Conservation (phyloP, 2,888 invertebrate species). For the Rhorus exstirpatorius region DNA sequence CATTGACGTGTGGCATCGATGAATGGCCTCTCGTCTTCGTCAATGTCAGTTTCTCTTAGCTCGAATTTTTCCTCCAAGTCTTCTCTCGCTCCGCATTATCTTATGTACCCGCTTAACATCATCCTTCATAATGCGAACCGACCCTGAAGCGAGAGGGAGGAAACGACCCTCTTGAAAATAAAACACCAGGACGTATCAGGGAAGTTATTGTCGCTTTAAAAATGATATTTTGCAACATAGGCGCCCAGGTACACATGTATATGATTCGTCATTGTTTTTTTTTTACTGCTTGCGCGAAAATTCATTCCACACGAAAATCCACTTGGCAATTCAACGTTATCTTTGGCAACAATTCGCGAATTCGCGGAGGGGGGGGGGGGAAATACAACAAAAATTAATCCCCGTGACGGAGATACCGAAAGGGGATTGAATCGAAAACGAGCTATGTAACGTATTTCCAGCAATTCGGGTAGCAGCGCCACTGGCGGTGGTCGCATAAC, state of each 20-base stretch:
- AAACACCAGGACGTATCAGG: background rate
- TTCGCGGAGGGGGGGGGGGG: too few relatives aligned
- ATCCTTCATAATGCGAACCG: background rate
- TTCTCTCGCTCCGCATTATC: slow-evolving; percentile 10
- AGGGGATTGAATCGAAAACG: slow-evolving; percentile 20
- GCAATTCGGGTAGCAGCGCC: slow-evolving; percentile 70
- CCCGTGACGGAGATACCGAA: background rate
- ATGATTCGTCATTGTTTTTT: background rate
- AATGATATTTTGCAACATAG: too few relatives aligned
- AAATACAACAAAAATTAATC: too few relatives aligned
- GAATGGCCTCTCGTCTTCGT: slow-evolving; percentile 39
- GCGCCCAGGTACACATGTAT: background rate
- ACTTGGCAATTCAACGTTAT: background rate
- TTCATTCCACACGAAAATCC: background rate
- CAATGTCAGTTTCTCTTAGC: slow-evolving; percentile 37
- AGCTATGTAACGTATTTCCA: slow-evolving; percentile 65
- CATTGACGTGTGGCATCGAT: slow-evolving; percentile 52
- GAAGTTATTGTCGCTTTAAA: too few relatives aligned
- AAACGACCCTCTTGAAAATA: background rate
- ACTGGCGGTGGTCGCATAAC: slow-evolving; percentile 78
- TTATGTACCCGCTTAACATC: background rate
- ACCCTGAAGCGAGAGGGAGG: background rate
- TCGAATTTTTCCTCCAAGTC: slow-evolving; percentile 4
- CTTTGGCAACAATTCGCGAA: background rate
- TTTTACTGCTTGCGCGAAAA: background rate